Conservation (phyloP, 2,888 invertebrate species). For the Diaprepes abbreviatus region DNA sequence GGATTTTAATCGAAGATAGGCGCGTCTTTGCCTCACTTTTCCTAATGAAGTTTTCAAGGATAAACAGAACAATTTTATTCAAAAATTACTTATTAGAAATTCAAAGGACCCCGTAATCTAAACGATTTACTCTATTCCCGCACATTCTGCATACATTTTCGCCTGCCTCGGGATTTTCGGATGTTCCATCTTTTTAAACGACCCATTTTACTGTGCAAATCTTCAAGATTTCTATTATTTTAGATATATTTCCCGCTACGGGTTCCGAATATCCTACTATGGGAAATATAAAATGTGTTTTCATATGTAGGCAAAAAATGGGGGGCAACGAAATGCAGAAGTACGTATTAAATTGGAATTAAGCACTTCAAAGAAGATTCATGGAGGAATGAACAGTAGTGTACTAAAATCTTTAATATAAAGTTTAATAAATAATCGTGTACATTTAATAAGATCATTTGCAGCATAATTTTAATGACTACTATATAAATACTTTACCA, state of each 20-base stretch:
- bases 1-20: no score
- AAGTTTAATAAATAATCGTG: no score
- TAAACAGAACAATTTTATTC: background rate
- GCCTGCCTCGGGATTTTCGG: slow-evolving; percentile 12
- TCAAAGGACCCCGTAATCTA: slow-evolving; percentile 3
- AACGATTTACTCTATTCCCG: slow-evolving; percentile 19
- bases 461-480: no score
- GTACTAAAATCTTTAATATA: no score
- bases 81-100: background rate
- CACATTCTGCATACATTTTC: slow-evolving; percentile 22
- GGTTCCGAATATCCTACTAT: slow-evolving; percentile 1
- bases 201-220: slow-evolving; percentile 34
- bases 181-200: slow-evolving; percentile 39
- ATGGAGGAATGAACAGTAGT: no score
- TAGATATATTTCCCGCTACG: slow-evolving; percentile 26
- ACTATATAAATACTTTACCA: no score
- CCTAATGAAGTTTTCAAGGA: no score
- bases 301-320: slow-evolving; percentile 11
- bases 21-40: no score
- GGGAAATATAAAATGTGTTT: slow-evolving; percentile 17
- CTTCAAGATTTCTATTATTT: slow-evolving; percentile 36
- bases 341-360: background rate
- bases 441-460: no score
- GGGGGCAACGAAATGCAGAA: background rate
- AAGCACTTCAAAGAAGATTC: no score